Evolutionary conservation across 2,888 invertebrate genomes (phyloP), one percentile per base, ranked within the genome.

Genomic region (Scaptomyza parva): DNA sequence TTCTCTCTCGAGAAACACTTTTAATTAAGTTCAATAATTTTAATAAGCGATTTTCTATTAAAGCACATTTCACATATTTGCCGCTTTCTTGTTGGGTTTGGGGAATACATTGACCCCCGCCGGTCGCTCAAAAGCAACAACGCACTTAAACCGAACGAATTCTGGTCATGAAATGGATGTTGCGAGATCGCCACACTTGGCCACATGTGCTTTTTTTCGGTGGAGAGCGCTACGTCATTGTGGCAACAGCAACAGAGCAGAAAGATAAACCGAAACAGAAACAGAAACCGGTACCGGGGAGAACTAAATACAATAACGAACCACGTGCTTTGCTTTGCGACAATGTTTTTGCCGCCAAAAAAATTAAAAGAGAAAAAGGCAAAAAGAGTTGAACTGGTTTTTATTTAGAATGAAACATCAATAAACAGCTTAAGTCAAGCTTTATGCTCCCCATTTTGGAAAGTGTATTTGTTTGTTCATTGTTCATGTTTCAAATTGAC

Each of bases 131-230:
- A 35, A 60, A 64, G 33, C 26, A 20, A 20, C 30, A 30, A 30
- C 86, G 86, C 72, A 85, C 61, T 67, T 70, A 52, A 44, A 44
- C 43, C 66, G 65, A 52, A 61, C 33, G 54, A 67, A 81, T 82
- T n/a, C n/a, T 74, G 86, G 82, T 83, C 82, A 86, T 74, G 86
- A 72, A 52, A 70, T 68, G 78, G 58, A 71, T n/a, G 76, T 59
- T 59, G 40, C 48, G 50, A 57, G 64, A 48, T 61, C 60, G 44
- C 53, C 17, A 70, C 17, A 70, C 52, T 55, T 47, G 33, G 53
- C 62, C 73, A 85, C 74, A 86, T 79, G 66, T 79, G 67, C 20
- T 14, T n/a, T 35, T 37, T 37, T n/a, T n/a, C n/a, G n/a, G n/a
- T n/a, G n/a, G n/a, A 60, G 65, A 54, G 50, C 51, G 62, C 86